A percentile compares a stretch with the other conserved stretches of the same genome.
These are phyloP conservation scores for Busseola fusca DNA, from an alignment of 2,888 invertebrate genomes.

Conservation along the genomic window DNA sequence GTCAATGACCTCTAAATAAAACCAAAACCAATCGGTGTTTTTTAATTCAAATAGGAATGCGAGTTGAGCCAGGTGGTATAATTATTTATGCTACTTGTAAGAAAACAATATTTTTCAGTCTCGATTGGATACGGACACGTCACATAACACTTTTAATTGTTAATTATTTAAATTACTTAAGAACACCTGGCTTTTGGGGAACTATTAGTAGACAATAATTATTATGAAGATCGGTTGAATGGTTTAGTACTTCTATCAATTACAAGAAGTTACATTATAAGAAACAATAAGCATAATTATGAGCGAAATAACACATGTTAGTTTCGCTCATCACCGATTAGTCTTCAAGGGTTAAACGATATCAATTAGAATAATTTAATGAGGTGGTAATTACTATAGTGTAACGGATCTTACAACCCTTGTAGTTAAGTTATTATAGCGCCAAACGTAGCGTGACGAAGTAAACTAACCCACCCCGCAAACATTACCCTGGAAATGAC, in stretches of 20 bases:
- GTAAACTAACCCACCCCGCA: conserved; percentile 41
- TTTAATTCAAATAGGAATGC: neutral
- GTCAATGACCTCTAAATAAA: conserved; percentile 45
- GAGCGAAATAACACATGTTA: conserved; percentile 3
- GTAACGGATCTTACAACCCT: conserved; percentile 46
- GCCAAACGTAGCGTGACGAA: conserved; percentile 57
- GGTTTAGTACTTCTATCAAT: neutral
- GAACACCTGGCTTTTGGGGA: conserved; percentile 4
- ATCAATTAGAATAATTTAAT: conserved; percentile 32
- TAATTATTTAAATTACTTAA: conserved; percentile 24
- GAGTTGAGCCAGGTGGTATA: neutral
- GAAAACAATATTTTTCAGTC: conserved; percentile 3
- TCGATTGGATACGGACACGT: neutral
- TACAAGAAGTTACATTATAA: neutral
- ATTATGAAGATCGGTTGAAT: neutral
- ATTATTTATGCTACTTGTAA: neutral
- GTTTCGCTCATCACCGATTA: neutral
- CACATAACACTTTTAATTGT: neutral
- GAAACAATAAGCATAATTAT: neutral
- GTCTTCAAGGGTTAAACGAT: conserved; percentile 17
- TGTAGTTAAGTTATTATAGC: conserved; percentile 55
- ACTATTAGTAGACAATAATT: neutral
- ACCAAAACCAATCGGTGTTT: neutral
- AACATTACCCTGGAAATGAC: conserved; percentile 46
- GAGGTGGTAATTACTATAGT: conserved; percentile 43